Evolutionary conservation across 2,888 invertebrate genomes (phyloP).

Genomic region (Panopea generosa): DNA sequence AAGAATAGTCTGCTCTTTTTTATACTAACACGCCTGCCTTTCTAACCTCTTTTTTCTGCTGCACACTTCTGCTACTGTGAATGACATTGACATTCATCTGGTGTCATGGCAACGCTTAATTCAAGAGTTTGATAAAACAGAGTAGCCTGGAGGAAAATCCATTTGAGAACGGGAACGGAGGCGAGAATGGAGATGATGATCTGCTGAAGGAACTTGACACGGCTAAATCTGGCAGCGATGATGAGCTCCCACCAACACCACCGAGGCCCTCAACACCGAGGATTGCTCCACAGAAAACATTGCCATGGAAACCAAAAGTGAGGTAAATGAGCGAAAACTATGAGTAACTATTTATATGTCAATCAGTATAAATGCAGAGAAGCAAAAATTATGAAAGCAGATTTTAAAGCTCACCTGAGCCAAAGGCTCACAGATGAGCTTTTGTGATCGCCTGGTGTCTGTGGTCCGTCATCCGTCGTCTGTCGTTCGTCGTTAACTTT

Average conservation of each 20-base stretch:
- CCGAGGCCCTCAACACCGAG: constrained; percentile 88
- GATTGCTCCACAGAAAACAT: constrained; percentile 86
- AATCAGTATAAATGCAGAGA: no score
- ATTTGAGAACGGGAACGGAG: constrained; percentile 89
- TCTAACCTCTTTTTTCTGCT: constrained; percentile 70
- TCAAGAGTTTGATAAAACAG: constrained; percentile 93
- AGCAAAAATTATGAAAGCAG: no score
- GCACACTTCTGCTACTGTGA: constrained; percentile 58
- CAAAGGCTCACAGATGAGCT: no score
- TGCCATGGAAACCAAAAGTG: constrained; percentile 99
- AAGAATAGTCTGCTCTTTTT: background rate
- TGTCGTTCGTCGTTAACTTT: no score
- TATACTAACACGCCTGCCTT: constrained; percentile 70
- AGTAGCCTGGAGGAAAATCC: constrained; percentile 94
- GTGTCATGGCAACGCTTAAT: constrained; percentile 63
- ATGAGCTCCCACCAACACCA: constrained; percentile 86
- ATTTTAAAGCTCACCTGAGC: no score
- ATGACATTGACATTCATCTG: constrained; percentile 57
- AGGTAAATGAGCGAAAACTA: constrained; percentile 75
- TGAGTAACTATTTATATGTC: no score
- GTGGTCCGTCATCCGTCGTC: no score
- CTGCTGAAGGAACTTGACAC: constrained; percentile 92
- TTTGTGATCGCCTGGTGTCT: no score
- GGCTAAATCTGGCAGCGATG: constrained; percentile 95
- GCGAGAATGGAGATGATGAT: constrained; percentile 87